phyloP scores from a whole-genome alignment of 2,888 invertebrate genomes.

The Lithophane socia region DNA sequence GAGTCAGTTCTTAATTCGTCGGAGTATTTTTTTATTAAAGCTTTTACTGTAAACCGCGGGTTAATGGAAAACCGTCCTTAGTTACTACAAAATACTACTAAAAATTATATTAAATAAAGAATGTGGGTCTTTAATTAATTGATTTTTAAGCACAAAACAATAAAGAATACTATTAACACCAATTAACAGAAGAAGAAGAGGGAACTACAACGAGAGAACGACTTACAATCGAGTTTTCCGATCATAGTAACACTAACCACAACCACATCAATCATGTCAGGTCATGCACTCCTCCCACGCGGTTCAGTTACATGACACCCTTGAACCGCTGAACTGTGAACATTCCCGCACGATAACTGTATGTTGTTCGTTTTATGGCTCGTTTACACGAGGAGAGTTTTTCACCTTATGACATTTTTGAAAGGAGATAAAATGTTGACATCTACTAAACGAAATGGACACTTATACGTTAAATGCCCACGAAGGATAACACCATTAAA shows the following conservation, averaged over 20 bases:
- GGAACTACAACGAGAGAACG: no score
- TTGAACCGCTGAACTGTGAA: constrained; percentile 12
- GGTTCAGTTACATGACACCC: constrained; percentile 14
- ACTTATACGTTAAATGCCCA: no score
- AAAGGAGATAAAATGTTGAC: no score
- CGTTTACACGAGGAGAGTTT: background rate
- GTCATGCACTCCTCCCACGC: constrained; percentile 18
- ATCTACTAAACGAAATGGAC: no score
- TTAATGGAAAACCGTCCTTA: background rate
- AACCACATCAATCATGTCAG: constrained; percentile 20
- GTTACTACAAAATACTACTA: background rate
- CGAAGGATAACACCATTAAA: no score
- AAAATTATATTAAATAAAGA: background rate
- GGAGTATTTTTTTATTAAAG: background rate
- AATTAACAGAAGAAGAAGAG: no score
- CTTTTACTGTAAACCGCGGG: background rate
- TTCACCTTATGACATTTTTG: no score
- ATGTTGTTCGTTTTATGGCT: no score
- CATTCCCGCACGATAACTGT: background rate
- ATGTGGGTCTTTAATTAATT: background rate
- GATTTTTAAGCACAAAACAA: background rate
- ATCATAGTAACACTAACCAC: background rate
- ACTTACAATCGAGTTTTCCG: constrained; percentile 18
- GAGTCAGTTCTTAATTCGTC: background rate
- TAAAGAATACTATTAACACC: background rate